Conservation (phyloP, 2,888 invertebrate species). For the Lepidocyrtoides sp. region DNA sequence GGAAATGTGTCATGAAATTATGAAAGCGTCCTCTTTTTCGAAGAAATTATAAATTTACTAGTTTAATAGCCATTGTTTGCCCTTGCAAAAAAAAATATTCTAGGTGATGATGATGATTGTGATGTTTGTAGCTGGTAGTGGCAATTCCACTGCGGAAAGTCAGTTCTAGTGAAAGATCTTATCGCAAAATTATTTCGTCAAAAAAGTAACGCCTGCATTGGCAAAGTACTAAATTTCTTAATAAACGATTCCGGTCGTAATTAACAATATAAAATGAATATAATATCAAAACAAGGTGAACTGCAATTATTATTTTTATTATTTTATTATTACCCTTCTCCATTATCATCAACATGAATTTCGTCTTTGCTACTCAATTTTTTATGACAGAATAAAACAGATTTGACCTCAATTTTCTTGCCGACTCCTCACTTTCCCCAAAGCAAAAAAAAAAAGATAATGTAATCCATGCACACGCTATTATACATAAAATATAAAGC, state of each 20-base stretch:
- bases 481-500: not conserved
- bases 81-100: conserved; percentile 4
- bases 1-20: not conserved
- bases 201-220: not conserved
- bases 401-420: conserved; percentile 59
- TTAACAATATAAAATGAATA: not conserved
- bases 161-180: not conserved
- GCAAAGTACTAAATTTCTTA: no score
- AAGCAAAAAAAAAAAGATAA: not conserved
- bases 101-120: not conserved
- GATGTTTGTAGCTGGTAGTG: not conserved
- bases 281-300: not conserved
- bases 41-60: not conserved
- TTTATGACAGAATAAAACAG: conserved; percentile 21
- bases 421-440: conserved; percentile 61
- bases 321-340: no score
- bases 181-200: not conserved
- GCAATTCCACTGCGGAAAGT: not conserved
- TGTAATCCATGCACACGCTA: not conserved
- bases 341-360: not conserved
- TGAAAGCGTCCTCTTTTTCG: not conserved
- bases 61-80: not conserved
- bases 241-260: not conserved
- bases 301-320: no score
- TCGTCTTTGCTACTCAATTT: not conserved